A percentile compares a stretch with the other conserved stretches of the same genome.
Evolutionary conservation across 1,140 invertebrate genomes (phyloP).

Genomic region (Eumeta japonica): DNA sequence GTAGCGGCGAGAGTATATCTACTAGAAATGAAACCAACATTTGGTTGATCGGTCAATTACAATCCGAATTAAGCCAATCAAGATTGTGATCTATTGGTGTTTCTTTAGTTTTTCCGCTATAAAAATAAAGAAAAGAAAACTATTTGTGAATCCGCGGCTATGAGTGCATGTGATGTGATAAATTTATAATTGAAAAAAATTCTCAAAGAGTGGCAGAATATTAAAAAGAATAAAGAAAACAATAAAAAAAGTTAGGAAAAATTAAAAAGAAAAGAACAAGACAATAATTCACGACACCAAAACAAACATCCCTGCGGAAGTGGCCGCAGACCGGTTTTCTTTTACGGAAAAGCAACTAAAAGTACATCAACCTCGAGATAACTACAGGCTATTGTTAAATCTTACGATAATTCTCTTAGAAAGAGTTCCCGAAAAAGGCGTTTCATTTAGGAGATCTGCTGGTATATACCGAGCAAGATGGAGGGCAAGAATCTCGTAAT

Average conservation of each 20-base stretch:
- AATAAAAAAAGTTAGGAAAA: slow-evolving; percentile 16
- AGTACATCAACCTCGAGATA: slow-evolving; percentile 17
- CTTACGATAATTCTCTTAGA: slow-evolving; percentile 18
- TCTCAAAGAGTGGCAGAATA: too few species aligned
- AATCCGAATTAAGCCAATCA: too few species aligned
- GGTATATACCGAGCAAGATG: slow-evolving; percentile 24
- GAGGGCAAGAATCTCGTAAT: slow-evolving; percentile 39
- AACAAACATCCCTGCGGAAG: slow-evolving; percentile 3
- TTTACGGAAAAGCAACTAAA: slow-evolving; percentile 13
- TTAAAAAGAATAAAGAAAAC: too few species aligned
- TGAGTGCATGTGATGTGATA: too few species aligned
- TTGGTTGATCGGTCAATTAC: too few species aligned
- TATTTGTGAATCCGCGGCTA: too few species aligned
- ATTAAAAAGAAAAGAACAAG: slow-evolving; percentile 17
- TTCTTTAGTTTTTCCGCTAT: too few species aligned
- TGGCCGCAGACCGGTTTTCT: slow-evolving; percentile 10
- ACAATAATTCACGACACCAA: slow-evolving; percentile 5
- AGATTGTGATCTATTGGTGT: too few species aligned
- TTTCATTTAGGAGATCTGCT: slow-evolving; percentile 21
- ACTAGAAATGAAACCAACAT: too few species aligned
- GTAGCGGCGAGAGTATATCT: too few species aligned
- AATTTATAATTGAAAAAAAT: too few species aligned
- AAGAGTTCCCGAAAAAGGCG: slow-evolving; percentile 19
- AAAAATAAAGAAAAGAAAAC: too few species aligned
- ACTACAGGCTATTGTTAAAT: slow-evolving; percentile 22